Conservation (phyloP, 2,888 invertebrate species). For the Dryocosmus kuriphilus region DNA sequence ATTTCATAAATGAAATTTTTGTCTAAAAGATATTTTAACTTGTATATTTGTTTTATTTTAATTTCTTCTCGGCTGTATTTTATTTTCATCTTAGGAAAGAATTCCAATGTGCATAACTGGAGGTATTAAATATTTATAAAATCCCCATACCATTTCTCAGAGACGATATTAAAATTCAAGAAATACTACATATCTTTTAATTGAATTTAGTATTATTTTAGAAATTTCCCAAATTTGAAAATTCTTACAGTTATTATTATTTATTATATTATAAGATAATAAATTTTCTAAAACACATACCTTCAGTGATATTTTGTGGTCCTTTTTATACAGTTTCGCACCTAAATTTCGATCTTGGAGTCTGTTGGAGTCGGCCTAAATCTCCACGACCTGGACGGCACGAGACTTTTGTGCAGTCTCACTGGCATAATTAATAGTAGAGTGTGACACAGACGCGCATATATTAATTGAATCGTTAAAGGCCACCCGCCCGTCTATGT, state of each 20-base stretch:
- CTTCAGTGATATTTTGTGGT: too few relatives aligned
- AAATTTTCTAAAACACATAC: too few relatives aligned
- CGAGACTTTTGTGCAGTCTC: conserved; percentile 6
- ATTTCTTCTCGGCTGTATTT: background rate
- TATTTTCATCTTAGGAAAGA: background rate
- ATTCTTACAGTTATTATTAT: too few relatives aligned
- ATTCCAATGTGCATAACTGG: background rate
- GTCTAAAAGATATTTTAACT: too few relatives aligned
- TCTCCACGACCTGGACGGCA: conserved; percentile 24
- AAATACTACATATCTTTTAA: background rate
- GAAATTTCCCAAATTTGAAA: background rate
- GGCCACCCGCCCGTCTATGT: background rate
- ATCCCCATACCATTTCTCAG: background rate
- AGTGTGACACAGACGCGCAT: conserved; percentile 18
- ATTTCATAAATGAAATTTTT: background rate
- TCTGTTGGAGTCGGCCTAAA: too few relatives aligned
- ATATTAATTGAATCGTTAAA: conserved; percentile 24
- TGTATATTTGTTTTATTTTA: background rate
- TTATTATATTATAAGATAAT: too few relatives aligned
- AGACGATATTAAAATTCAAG: background rate
- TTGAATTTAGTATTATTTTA: background rate
- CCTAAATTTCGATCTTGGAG: too few relatives aligned
- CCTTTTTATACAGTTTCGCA: too few relatives aligned
- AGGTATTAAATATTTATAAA: conserved; percentile 1
- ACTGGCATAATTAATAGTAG: conserved; percentile 32